Evolutionary conservation across 2,113 vertebrate species (phyloP), one percentile per base, ranked within the genome.

Genomic region (Typhlomys cinereus): DNA sequence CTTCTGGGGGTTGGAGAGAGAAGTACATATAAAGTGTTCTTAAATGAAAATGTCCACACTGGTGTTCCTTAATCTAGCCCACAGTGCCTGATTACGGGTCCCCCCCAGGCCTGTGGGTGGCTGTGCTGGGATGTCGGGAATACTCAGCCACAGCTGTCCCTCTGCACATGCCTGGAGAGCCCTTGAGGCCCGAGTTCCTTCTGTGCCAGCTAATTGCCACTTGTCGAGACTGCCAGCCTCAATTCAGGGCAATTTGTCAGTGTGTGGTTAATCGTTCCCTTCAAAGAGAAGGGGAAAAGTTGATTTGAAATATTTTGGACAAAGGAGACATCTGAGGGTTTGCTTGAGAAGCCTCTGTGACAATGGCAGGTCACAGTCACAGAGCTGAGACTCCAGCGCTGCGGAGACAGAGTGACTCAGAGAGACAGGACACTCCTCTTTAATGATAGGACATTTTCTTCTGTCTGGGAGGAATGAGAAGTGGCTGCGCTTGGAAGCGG

Each of bases 141-240:
- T 20, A 27, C 27, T 79, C 9, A 54, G 90, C 44, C 85, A 79
- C 67, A 44, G 94, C 88, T 69, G 78, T 46, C 74, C 62, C 73
- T 84, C 80, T 36, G 89, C 54, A 17, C 5, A 34, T 0, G 5
- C 69, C 91, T 66, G 2, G 21, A 83, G 92, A 69, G 7, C 70
- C 80, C 44, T 39, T 20, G 4, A 18, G 64, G 78, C 27, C 67
- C 34, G 3, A 14, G 78, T 5, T 74, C 91, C 85, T 61, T 92
- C 69, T 44, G 3, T 17, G 91, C 46, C 14, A 41, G 73, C 71
- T 93, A 95, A 94, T 0, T 92, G 92, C 69, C 73, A 76, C 85
- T 78, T 82, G 86, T 74, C 21, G 0, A 17, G 57, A 44, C 50
- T 20, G 74, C 57, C 79, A 25, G 78, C 91, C 62, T 70, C 82